These are phyloP conservation scores for Tanytarsus gracilentus DNA, from an alignment of 2,888 invertebrate genomes.

Conservation along the genomic window DNA sequence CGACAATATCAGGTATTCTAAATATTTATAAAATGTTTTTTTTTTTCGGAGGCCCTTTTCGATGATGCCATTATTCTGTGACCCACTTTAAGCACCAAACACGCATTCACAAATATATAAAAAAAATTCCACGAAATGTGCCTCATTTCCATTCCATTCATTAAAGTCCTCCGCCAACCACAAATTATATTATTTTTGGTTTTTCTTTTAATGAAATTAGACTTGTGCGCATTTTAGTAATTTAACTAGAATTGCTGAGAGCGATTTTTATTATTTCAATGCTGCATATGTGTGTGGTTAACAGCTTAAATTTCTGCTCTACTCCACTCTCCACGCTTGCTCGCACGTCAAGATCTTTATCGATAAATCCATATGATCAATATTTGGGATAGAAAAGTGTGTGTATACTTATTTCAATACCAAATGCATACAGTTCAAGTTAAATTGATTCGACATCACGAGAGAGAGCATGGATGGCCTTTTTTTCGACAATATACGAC, in stretches of 20 bases:
- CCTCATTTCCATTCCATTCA: constrained; percentile 1
- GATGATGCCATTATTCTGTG: background rate
- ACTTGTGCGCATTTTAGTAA: background rate
- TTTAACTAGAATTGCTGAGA: background rate
- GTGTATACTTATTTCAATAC: constrained; percentile 1
- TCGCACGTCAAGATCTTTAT: constrained; percentile 17
- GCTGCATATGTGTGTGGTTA: too few species aligned
- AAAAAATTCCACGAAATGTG: background rate
- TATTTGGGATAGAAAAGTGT: constrained; percentile 16
- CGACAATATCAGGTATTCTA: constrained; percentile 19
- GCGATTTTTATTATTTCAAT: too few species aligned
- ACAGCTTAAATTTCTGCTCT: too few species aligned
- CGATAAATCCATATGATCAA: background rate
- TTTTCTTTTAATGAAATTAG: background rate
- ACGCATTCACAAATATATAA: background rate
- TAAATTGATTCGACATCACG: too few species aligned
- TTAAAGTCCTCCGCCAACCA: background rate
- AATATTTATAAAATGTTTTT: constrained; percentile 25
- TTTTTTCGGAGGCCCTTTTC: background rate
- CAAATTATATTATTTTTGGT: background rate
- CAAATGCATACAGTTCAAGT: background rate
- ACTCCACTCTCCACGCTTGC: too few species aligned
- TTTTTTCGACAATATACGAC: background rate
- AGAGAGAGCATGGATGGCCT: too few species aligned
- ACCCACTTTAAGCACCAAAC: background rate